Conservation (phyloP, 2,888 invertebrate genomes). For the Hypena proboscidalis region DNA sequence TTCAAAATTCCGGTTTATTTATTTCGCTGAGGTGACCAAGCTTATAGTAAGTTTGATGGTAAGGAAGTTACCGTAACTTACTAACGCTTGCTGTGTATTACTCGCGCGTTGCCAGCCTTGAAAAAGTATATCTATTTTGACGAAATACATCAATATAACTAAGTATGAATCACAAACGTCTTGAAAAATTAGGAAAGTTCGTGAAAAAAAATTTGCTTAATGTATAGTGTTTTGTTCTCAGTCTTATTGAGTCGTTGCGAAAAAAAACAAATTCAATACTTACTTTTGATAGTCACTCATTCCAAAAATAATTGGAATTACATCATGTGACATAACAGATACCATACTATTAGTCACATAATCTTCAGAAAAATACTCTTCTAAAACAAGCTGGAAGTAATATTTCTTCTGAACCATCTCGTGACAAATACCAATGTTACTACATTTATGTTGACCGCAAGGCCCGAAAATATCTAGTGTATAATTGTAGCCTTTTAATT, state of each 20-base stretch:
- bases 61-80: no score
- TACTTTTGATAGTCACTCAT: slow-evolving; percentile 65
- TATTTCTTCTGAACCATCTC: slow-evolving; percentile 65
- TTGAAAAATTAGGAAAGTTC: neutral
- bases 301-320: slow-evolving; percentile 69
- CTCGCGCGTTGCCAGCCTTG: no score
- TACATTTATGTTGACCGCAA: slow-evolving; percentile 63
- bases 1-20: no score
- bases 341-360: slow-evolving; percentile 65
- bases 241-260: neutral
- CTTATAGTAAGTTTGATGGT: no score
- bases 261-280: slow-evolving; percentile 10
- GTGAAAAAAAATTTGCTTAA: no score
- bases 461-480: slow-evolving; percentile 64
- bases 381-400: slow-evolving; percentile 67
- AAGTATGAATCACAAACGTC: no score
- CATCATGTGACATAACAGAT: slow-evolving; percentile 55
- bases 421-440: slow-evolving; percentile 54
- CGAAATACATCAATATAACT: no score
- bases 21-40: no score
- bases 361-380: slow-evolving; percentile 63
- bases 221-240: no score
- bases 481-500: slow-evolving; percentile 62
- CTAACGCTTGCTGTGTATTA: no score
- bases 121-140: no score